phyloP scores from a whole-genome alignment of 2,797 vertebrate genomes.

The Notamacropus eugenii region DNA sequence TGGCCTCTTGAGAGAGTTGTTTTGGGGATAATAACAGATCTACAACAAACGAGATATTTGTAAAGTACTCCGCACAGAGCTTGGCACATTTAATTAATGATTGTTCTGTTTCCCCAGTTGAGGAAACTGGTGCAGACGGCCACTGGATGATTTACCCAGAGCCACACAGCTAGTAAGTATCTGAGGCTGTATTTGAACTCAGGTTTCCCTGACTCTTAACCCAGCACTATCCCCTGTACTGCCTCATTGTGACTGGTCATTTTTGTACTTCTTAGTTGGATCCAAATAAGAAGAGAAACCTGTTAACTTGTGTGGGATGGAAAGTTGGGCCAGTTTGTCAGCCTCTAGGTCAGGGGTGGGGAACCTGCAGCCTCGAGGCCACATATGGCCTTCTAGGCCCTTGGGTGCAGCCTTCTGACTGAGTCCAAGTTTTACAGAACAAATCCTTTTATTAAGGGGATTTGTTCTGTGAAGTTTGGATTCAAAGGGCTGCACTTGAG shows the following conservation, averaged over 20 bases:
- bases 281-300: not conserved
- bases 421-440: too few relatives aligned
- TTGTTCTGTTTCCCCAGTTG: not conserved
- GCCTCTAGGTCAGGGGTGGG: not conserved
- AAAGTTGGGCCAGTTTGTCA: not conserved
- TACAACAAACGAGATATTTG: not conserved
- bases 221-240: not conserved
- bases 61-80: not conserved
- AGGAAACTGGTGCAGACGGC: not conserved
- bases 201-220: not conserved
- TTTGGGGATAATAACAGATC: not conserved
- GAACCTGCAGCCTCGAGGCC: too few relatives aligned
- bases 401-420: too few relatives aligned
- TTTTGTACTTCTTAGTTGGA: not conserved
- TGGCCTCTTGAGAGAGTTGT: not conserved
- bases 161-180: not conserved
- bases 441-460: too few relatives aligned
- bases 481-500: too few relatives aligned
- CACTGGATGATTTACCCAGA: not conserved
- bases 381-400: too few relatives aligned
- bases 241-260: not conserved
- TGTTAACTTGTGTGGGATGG: not conserved
- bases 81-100: not conserved
- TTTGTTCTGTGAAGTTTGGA: too few relatives aligned
- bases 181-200: not conserved